These are phyloP conservation scores for Cremastinae sp. DNA, from an alignment of 2,888 invertebrate genomes.

Conservation along the genomic window DNA sequence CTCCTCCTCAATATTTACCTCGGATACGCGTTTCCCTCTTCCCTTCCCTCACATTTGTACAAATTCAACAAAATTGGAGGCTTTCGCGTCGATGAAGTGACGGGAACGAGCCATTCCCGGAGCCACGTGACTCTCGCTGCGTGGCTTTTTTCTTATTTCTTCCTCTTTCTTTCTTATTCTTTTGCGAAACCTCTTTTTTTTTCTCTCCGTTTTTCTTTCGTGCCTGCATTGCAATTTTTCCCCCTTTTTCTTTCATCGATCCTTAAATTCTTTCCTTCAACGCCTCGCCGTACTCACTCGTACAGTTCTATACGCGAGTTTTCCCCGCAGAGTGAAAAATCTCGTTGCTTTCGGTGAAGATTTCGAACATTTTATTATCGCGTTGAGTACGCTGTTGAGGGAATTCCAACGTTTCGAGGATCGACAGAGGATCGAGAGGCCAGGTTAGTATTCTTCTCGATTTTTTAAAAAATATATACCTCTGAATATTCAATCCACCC, in stretches of 20 bases:
- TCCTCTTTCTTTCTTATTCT: too few relatives aligned
- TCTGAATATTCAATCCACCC: neutral
- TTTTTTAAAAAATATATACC: neutral
- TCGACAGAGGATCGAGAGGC: slow-evolving; percentile 51
- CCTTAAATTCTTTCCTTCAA: too few relatives aligned
- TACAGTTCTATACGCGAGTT: too few relatives aligned
- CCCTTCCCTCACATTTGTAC: neutral
- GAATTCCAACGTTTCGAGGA: slow-evolving; percentile 41
- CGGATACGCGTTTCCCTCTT: slow-evolving; percentile 18
- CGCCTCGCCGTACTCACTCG: too few relatives aligned
- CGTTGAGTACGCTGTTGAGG: slow-evolving; percentile 8
- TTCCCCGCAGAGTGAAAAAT: slow-evolving; percentile 16
- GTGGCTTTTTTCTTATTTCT: too few relatives aligned
- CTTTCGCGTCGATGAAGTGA: neutral
- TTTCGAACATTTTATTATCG: slow-evolving; percentile 34
- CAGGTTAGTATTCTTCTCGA: slow-evolving; percentile 43
- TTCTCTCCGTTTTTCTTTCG: too few relatives aligned
- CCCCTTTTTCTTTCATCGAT: too few relatives aligned
- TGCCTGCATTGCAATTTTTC: too few relatives aligned
- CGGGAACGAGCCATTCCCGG: neutral
- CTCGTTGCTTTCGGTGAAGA: neutral
- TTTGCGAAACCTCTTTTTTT: too few relatives aligned
- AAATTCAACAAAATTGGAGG: neutral
- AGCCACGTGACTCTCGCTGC: slow-evolving; percentile 7
- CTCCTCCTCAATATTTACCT: slow-evolving; percentile 50